phyloP scores from a whole-genome alignment of 2,888 invertebrate species.

The Polyommatus iphigenia region DNA sequence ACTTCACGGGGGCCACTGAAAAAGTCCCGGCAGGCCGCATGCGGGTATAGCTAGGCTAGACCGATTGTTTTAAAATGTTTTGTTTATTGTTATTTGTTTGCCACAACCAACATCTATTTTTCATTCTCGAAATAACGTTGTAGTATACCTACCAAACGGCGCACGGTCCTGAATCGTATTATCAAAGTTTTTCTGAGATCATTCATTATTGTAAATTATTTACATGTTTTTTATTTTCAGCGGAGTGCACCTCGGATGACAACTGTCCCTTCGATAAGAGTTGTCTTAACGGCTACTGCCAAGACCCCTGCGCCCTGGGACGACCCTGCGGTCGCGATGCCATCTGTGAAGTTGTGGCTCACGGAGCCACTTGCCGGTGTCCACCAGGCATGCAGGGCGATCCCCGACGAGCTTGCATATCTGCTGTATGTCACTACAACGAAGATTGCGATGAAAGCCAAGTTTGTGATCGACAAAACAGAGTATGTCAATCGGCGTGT shows the following conservation, averaged over 20 bases:
- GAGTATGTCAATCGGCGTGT: conserved; percentile 90
- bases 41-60: too few species aligned
- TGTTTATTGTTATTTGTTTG: too few species aligned
- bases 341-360: conserved; percentile 86
- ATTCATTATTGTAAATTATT: neutral
- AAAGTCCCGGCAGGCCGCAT: too few species aligned
- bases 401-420: conserved; percentile 89
- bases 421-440: conserved; percentile 91
- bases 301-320: conserved; percentile 86
- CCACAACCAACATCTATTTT: neutral
- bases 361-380: conserved; percentile 90
- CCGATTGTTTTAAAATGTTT: too few species aligned
- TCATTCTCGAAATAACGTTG: too few species aligned
- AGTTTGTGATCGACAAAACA: conserved; percentile 90
- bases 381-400: conserved; percentile 92
- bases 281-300: conserved; percentile 89
- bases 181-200: too few species aligned
- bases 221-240: conserved; percentile 67
- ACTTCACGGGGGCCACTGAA: too few species aligned
- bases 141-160: too few species aligned
- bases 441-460: conserved; percentile 93
- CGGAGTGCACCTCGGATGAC: conserved; percentile 88
- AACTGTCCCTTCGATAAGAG: conserved; percentile 92
- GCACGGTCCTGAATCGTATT: too few species aligned
- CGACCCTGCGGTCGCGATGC: conserved; percentile 90